Base-by-base conservation (phyloP, 2,797 vertebrate genomes). In the Leptoclinus maculatus region DNA sequence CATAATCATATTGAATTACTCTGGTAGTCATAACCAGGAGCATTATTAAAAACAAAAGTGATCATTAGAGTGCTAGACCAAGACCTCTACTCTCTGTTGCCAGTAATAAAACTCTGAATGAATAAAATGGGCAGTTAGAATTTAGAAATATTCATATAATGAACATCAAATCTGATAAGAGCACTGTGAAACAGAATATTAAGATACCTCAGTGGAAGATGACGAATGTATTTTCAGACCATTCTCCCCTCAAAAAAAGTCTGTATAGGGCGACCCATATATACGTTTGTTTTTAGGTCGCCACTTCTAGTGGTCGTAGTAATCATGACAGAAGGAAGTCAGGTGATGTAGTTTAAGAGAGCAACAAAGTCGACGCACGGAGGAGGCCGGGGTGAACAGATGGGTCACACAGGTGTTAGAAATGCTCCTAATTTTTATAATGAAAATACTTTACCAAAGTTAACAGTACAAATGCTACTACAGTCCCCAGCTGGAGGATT, bases 11-110 rank as follows among this genome's bases (percentile, higher is more conserved):
- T n/a, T n/a, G n/a, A n/a, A n/a, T n/a, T n/a, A n/a, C 16, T 19
- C 32, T 58, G 16, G 29, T 43, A 41, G 16, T 29, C 27, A 29
- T 29, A 29, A 29, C 27, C 27, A 29, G 7, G 4, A 54, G 7
- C 14, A 60, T 39, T 38, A 64, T 66, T 53, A 62, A 56, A 71
- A 73, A 27, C 1, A n/a, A 54, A 64, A 49, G 11, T 62, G 34
- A 54, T 25, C 21, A 79, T 67, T 45, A 4, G 17, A 69, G 13
- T 65, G 3, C 7, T 16, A 53, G 7, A 38, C 27, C 1, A 11
- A 69, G 25, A 32, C 51, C 9, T 51, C 25, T 60, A 21, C 25
- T 29, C n/a, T 45, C 17, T 45, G 14, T 19, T 39, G 60, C 16
- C 25, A 29, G 13, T 60, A 53, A n/a, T n/a, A n/a, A n/a, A n/a